Conservation (phyloP, 2,113 vertebrate genomes). For the Hucho hucho region DNA sequence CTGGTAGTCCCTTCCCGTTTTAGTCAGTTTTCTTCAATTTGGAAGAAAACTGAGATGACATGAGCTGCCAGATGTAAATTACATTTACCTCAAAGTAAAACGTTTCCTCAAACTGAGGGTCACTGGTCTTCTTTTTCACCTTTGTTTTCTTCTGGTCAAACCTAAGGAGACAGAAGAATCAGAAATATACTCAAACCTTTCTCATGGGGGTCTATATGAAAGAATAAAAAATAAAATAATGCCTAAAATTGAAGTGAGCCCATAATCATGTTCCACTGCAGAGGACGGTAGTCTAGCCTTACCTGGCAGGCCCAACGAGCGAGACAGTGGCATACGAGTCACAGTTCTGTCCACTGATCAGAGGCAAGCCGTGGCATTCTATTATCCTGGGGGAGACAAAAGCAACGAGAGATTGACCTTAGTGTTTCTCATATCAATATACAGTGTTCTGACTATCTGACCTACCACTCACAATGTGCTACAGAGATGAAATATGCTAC, state of each 20-base stretch:
- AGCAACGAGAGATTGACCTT: constrained; percentile 8
- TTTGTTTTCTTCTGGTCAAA: constrained; percentile 99
- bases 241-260: background rate
- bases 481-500: too few relatives aligned
- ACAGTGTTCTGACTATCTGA: too few relatives aligned
- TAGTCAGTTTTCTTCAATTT: too few relatives aligned
- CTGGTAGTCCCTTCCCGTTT: too few relatives aligned
- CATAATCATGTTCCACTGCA: background rate
- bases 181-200: background rate
- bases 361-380: constrained; percentile 92
- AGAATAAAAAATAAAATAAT: too few relatives aligned
- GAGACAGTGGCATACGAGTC: constrained; percentile 94
- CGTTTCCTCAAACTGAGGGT: constrained; percentile 94
- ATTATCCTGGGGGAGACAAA: constrained; percentile 80
- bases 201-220: too few relatives aligned
- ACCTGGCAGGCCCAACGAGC: constrained; percentile 93
- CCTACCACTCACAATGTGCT: too few relatives aligned
- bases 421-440: background rate
- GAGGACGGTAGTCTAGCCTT: constrained; percentile 34
- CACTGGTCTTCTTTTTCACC: constrained; percentile 99
- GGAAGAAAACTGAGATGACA: too few relatives aligned
- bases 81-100: constrained; percentile 92
- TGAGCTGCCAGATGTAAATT: too few relatives aligned
- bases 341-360: constrained; percentile 95
- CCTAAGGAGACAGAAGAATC: constrained; percentile 68